Percentiles rank a stretch among this genome's conserved stretches.
Conservation (phyloP, 2,113 vertebrate genomes). For the Budorcas taxicolor region DNA sequence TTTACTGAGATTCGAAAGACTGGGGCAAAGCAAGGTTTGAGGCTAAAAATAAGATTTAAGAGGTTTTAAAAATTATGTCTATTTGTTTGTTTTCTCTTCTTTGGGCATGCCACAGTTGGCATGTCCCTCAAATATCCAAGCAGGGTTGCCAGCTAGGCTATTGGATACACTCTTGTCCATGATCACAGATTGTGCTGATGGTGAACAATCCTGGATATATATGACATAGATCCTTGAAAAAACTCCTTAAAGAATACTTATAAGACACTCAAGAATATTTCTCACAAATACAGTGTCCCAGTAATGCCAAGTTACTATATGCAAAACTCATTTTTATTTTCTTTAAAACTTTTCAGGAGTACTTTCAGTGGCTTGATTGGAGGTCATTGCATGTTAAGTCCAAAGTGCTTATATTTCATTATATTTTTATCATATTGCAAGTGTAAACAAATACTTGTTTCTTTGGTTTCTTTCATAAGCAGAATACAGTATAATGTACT, state of each 20-base stretch:
- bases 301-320: not conserved
- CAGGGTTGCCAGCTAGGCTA: not conserved
- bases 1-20: not conserved
- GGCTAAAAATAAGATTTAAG: not conserved
- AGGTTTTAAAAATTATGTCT: not conserved
- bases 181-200: not conserved
- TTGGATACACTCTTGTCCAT: not conserved
- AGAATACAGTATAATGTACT: not conserved
- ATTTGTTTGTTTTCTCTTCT: not conserved
- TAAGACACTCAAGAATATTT: not conserved
- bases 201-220: not conserved
- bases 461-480: not conserved
- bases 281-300: not conserved
- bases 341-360: not conserved
- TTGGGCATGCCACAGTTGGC: not conserved
- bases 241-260: not conserved
- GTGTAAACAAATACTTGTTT: not conserved
- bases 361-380: not conserved
- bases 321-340: not conserved
- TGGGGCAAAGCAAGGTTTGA: not conserved
- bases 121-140: not conserved
- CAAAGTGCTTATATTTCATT: not conserved
- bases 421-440: not conserved
- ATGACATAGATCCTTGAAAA: not conserved
- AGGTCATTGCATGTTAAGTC: not conserved